These are phyloP conservation scores for Dioctria rufipes DNA, from an alignment of 2,888 invertebrate species.

Conservation along the genomic window DNA sequence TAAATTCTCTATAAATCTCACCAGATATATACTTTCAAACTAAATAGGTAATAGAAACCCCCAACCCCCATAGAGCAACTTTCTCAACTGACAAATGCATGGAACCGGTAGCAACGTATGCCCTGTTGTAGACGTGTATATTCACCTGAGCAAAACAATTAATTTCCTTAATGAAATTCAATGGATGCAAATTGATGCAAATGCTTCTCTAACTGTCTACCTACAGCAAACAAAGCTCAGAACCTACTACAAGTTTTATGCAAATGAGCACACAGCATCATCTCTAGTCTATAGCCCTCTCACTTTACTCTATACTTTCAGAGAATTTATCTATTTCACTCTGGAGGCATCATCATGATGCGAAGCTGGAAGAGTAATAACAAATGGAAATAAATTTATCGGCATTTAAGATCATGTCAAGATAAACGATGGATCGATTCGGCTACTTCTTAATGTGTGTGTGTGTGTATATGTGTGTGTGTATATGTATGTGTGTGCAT, in stretches of 20 bases:
- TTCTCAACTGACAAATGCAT: not conserved
- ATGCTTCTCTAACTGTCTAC: constrained; percentile 49
- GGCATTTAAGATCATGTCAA: constrained; percentile 65
- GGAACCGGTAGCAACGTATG: constrained; percentile 21
- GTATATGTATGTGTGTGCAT: no score
- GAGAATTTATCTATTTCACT: constrained; percentile 44
- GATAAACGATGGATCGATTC: constrained; percentile 65
- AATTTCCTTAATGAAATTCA: constrained; percentile 55
- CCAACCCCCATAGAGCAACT: not conserved
- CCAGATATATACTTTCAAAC: no score
- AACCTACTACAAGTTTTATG: constrained; percentile 17
- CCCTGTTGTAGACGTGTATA: not conserved
- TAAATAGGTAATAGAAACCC: no score
- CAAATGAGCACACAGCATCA: constrained; percentile 6
- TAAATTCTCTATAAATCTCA: no score
- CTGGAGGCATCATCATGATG: not conserved
- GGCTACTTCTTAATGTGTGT: not conserved
- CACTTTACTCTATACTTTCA: not conserved
- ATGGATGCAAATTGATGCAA: constrained; percentile 56
- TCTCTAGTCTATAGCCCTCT: not conserved
- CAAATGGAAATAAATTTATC: constrained; percentile 62
- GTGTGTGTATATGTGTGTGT: no score
- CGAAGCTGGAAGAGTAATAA: constrained; percentile 27
- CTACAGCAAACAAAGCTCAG: constrained; percentile 37
- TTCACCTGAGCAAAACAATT: constrained; percentile 52